Evolutionary conservation across 2,113 vertebrate species (phyloP).

Genomic region (Tauraco erythrolophus): DNA sequence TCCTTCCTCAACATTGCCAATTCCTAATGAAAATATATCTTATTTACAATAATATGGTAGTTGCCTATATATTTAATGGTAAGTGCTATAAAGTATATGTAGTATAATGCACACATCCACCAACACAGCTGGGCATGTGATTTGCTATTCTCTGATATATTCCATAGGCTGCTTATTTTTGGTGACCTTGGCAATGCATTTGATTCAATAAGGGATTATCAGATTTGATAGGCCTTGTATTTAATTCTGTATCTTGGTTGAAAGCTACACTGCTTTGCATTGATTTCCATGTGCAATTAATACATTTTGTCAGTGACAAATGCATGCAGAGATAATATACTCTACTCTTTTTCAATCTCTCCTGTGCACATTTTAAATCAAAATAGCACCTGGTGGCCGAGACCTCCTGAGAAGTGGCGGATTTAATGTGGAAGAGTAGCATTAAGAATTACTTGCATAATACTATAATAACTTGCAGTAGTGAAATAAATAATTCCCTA

Average conservation of each 20-base stretch:
- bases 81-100: not conserved
- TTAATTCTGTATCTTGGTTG: conserved; percentile 14
- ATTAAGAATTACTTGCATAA: not conserved
- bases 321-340: not conserved
- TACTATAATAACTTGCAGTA: not conserved
- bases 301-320: conserved; percentile 1
- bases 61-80: not conserved
- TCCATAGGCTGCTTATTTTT: not conserved
- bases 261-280: conserved; percentile 31
- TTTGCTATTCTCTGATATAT: not conserved
- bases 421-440: not conserved
- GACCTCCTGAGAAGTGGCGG: not conserved
- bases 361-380: conserved; percentile 2
- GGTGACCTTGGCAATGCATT: conserved; percentile 39
- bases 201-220: conserved; percentile 37
- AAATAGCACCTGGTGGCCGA: not conserved
- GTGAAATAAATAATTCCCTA: not conserved
- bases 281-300: conserved; percentile 71
- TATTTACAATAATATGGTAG: not conserved
- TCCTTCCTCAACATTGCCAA: not conserved
- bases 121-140: not conserved
- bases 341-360: conserved; percentile 9
- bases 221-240: conserved; percentile 33
- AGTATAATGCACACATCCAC: not conserved
- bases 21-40: not conserved